Percentiles rank a stretch among this genome's conserved stretches.
These are phyloP conservation scores for Eremophila alpestris DNA, from an alignment of 2,797 vertebrate species.

Conservation along the genomic window DNA sequence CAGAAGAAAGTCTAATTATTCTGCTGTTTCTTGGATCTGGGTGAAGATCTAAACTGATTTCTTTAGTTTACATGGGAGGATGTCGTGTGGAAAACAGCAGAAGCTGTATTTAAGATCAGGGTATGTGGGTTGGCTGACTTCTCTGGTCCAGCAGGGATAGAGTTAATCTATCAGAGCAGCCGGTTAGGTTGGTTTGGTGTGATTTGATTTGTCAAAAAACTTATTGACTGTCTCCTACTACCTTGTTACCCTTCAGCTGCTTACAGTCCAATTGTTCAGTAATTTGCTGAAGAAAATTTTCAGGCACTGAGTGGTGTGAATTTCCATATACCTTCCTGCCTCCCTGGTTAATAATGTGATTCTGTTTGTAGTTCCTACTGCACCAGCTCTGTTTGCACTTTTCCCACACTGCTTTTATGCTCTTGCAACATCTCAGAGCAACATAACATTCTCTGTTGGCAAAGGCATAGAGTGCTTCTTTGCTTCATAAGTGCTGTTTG, in stretches of 20 bases:
- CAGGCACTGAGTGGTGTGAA: not conserved
- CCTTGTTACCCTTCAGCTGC: not conserved
- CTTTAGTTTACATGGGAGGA: not conserved
- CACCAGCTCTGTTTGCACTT: conserved; percentile 2
- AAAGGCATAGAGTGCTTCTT: conserved; percentile 39
- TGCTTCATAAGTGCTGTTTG: conserved; percentile 38
- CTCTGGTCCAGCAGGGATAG: not conserved
- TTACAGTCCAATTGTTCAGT: not conserved
- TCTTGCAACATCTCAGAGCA: conserved; percentile 50
- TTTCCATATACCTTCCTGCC: not conserved
- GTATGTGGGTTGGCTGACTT: not conserved
- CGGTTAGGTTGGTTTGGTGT: not conserved
- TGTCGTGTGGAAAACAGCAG: not conserved
- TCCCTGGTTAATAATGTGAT: not conserved
- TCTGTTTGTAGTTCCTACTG: not conserved
- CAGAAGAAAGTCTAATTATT: not conserved
- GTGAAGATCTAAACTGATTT: not conserved
- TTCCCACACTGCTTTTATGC: conserved; percentile 28
- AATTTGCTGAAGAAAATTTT: conserved; percentile 30
- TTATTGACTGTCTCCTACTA: not conserved
- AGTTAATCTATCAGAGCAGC: conserved; percentile 14
- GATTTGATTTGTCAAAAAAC: not conserved
- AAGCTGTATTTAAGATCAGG: not conserved
- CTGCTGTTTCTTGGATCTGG: not conserved
- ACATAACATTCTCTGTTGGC: conserved; percentile 42